Conservation (phyloP, 2,797 vertebrate genomes). For the Ateles fusciceps region DNA sequence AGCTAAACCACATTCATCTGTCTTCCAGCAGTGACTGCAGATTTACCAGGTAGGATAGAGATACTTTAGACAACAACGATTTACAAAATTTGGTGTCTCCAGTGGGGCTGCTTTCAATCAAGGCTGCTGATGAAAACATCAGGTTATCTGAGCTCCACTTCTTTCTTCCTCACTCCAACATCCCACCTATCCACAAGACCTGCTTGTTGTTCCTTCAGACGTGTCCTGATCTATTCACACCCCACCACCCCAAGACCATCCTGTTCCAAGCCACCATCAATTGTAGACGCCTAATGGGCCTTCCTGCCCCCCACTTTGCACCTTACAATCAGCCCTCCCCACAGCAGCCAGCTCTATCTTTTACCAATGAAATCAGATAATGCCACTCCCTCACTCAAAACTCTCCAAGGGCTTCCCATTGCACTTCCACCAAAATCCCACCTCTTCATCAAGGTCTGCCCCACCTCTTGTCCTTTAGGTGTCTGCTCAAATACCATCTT, state of each 20-base stretch:
- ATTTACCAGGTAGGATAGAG: neutral
- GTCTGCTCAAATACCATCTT: neutral
- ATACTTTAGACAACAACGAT: neutral
- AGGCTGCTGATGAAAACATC: neutral
- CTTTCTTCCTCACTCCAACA: neutral
- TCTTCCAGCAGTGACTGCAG: neutral
- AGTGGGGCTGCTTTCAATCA: neutral
- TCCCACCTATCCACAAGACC: neutral
- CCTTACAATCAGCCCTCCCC: neutral
- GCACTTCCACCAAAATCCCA: neutral
- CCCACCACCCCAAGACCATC: too few relatives aligned
- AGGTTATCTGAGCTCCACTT: neutral
- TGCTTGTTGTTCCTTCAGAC: neutral
- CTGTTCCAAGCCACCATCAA: neutral
- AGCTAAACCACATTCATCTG: neutral
- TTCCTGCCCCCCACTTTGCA: neutral
- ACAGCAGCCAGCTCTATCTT: neutral
- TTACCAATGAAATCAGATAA: neutral
- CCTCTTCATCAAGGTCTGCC: neutral
- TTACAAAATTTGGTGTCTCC: neutral
- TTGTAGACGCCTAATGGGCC: neutral
- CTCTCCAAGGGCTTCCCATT: neutral
- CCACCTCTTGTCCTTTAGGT: neutral
- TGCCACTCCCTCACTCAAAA: neutral
- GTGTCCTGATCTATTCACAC: neutral